These are phyloP conservation scores for Acanthaster planci DNA, from an alignment of 35 echinoderm and acorn worm species.

Conservation along the genomic window DNA sequence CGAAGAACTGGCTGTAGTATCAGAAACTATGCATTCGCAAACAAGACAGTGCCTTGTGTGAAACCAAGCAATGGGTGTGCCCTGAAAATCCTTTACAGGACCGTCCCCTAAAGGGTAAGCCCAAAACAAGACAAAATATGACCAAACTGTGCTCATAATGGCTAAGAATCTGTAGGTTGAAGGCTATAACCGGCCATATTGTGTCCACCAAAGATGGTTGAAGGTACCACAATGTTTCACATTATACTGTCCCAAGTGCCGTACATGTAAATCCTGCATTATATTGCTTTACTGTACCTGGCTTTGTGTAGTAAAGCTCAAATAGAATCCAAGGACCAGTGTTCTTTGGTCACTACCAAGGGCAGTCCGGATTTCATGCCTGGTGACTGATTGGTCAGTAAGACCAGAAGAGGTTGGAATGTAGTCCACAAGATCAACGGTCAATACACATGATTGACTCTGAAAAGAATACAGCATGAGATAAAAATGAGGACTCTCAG, in stretches of 20 bases:
- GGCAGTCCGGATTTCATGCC: constrained; percentile 62
- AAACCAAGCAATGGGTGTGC: not conserved
- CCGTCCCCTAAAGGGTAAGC: too few species aligned
- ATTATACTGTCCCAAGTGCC: too few species aligned
- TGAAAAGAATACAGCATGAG: constrained; percentile 26
- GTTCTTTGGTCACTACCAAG: constrained; percentile 34
- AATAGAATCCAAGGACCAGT: constrained; percentile 67
- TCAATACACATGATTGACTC: constrained; percentile 48
- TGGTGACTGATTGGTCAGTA: constrained; percentile 54
- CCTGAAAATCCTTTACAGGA: too few species aligned
- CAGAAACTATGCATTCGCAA: constrained; percentile 63
- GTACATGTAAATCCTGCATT: too few species aligned
- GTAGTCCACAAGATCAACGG: constrained; percentile 53
- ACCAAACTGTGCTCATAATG: too few species aligned
- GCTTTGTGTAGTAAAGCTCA: constrained; percentile 60
- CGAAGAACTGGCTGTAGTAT: constrained; percentile 74
- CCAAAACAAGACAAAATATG: too few species aligned
- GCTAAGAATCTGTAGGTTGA: too few species aligned
- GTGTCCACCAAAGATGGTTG: too few species aligned
- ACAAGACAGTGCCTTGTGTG: not conserved
- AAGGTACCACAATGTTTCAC: too few species aligned
- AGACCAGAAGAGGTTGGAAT: constrained; percentile 51
- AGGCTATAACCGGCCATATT: too few species aligned
- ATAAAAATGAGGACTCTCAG: not conserved
- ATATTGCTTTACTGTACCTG: constrained; percentile 60